A percentile compares a stretch with the other conserved stretches of the same genome.
Evolutionary conservation across 2,113 vertebrate species (phyloP).

Genomic region (Toxotes jaculatrix): DNA sequence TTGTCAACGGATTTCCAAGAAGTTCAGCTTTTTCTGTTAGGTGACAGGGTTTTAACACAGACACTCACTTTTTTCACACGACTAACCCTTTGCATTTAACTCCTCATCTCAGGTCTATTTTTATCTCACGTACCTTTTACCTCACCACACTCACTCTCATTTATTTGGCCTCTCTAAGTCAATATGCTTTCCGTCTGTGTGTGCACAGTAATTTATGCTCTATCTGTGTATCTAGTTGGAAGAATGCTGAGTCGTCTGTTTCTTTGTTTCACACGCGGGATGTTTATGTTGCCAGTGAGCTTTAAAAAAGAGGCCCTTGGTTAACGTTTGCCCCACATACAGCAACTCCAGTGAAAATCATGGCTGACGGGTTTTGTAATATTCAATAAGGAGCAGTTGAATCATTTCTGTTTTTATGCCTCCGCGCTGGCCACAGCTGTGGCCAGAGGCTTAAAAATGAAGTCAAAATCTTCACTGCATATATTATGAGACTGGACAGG

Average conservation of each 20-base stretch:
- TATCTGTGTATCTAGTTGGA: slow-evolving; percentile 37
- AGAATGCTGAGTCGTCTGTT: slow-evolving; percentile 60
- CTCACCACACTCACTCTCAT: neutral
- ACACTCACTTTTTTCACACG: slow-evolving; percentile 11
- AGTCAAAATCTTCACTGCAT: too few species aligned
- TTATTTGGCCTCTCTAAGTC: slow-evolving; percentile 37
- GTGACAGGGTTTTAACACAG: slow-evolving; percentile 26
- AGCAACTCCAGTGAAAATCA: slow-evolving; percentile 37
- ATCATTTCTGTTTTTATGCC: slow-evolving; percentile 18
- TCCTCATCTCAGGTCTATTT: neutral
- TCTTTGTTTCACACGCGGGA: slow-evolving; percentile 57
- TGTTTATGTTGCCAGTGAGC: slow-evolving; percentile 63
- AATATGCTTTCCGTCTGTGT: slow-evolving; percentile 5
- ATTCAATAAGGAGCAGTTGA: slow-evolving; percentile 41
- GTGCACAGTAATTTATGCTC: slow-evolving; percentile 39
- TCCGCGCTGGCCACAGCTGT: neutral
- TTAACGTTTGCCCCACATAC: slow-evolving; percentile 64
- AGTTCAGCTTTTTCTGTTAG: slow-evolving; percentile 38
- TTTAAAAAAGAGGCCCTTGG: slow-evolving; percentile 54
- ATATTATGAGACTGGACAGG: too few species aligned
- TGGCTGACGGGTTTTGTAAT: slow-evolving; percentile 44
- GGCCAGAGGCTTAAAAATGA: too few species aligned
- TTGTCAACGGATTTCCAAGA: slow-evolving; percentile 64
- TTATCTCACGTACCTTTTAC: neutral
- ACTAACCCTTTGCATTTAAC: neutral